These are phyloP conservation scores for Drosophila hydei DNA, from an alignment of 1,140 invertebrate species.

Conservation along the genomic window DNA sequence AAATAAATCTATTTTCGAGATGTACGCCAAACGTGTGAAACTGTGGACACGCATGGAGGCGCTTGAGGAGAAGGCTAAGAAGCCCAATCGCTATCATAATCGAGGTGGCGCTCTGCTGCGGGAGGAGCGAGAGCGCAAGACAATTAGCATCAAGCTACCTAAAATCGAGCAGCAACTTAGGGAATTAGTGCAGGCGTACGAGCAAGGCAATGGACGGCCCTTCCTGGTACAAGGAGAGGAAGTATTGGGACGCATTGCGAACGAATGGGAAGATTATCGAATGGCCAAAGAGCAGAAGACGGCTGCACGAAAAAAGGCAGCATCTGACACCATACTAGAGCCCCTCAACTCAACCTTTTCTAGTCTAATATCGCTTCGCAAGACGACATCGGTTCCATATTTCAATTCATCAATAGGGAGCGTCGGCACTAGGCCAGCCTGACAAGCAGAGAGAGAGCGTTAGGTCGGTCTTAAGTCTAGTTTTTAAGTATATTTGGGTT, in stretches of 20 bases:
- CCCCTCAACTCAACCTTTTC: background rate
- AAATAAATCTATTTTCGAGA: slow-evolving; percentile 9
- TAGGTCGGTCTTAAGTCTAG: background rate
- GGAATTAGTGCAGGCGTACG: slow-evolving; percentile 11
- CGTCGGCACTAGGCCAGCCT: background rate
- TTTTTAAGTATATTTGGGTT: background rate
- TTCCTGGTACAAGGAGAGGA: slow-evolving; percentile 23
- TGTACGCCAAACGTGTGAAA: slow-evolving; percentile 15
- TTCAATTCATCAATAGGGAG: background rate
- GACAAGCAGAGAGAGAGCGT: background rate
- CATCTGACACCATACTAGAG: background rate
- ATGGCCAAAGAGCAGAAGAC: background rate
- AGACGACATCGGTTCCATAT: slow-evolving; percentile 5
- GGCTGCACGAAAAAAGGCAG: background rate
- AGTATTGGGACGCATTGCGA: background rate
- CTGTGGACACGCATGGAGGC: slow-evolving; percentile 15
- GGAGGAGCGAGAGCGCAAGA: slow-evolving; percentile 34
- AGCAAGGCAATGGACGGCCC: background rate
- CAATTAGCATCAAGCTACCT: slow-evolving; percentile 14
- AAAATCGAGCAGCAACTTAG: slow-evolving; percentile 10
- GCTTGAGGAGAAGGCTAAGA: slow-evolving; percentile 1
- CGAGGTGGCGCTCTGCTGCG: slow-evolving; percentile 20
- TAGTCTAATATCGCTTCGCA: slow-evolving; percentile 3
- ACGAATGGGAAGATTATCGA: slow-evolving; percentile 25
- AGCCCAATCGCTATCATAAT: slow-evolving; percentile 24